These are phyloP conservation scores for Xylota segnis DNA, from an alignment of 2,888 invertebrate species.

Conservation along the genomic window DNA sequence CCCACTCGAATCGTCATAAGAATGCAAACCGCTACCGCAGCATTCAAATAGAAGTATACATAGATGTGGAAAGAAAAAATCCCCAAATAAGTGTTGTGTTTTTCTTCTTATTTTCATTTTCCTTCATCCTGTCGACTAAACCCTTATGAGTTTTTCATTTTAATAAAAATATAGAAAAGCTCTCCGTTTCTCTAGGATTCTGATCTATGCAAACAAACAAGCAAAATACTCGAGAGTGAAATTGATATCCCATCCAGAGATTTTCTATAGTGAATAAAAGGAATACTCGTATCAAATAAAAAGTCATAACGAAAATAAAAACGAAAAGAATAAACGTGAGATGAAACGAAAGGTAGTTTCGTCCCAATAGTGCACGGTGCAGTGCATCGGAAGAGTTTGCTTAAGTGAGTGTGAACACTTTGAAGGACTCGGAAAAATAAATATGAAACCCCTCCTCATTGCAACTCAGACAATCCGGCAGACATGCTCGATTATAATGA, in stretches of 20 bases:
- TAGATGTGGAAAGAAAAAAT: neutral
- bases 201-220: slow-evolving; percentile 23
- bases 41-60: slow-evolving; percentile 11
- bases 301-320: slow-evolving; percentile 5
- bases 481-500: slow-evolving; percentile 32
- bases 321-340: too few species aligned
- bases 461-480: neutral
- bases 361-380: neutral
- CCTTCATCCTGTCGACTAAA: slow-evolving; percentile 1
- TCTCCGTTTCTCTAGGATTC: neutral
- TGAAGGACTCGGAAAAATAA: slow-evolving; percentile 30
- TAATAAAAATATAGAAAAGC: slow-evolving; percentile 40
- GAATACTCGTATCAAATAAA: slow-evolving; percentile 34
- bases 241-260: slow-evolving; percentile 54
- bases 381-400: slow-evolving; percentile 19
- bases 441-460: slow-evolving; percentile 5
- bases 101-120: too few species aligned
- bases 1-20: slow-evolving; percentile 24
- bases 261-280: slow-evolving; percentile 12
- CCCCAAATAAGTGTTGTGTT: neutral
- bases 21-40: slow-evolving; percentile 39
- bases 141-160: slow-evolving; percentile 40
- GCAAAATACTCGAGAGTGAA: slow-evolving; percentile 53
- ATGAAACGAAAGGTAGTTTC: slow-evolving; percentile 13
- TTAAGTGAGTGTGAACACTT: slow-evolving; percentile 58